Evolutionary conservation across 2,113 vertebrate species (phyloP).

Genomic region (Zingel zingel): DNA sequence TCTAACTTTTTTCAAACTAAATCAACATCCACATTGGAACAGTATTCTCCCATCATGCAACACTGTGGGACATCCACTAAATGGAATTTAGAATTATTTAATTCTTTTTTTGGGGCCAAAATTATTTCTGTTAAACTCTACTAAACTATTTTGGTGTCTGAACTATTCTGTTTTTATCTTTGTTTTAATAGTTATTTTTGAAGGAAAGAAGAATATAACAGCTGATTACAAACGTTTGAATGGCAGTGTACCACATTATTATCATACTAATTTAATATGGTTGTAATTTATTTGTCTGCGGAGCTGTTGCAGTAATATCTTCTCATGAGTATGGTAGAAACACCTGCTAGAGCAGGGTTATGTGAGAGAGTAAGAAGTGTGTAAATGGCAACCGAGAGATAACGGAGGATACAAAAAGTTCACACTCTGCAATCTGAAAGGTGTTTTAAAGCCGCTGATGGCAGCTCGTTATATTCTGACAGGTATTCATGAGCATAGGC

Average conservation of each 20-base stretch:
- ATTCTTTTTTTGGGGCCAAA: neutral
- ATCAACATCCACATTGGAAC: too few species aligned
- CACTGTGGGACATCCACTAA: too few species aligned
- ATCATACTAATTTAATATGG: neutral
- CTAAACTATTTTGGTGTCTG: neutral
- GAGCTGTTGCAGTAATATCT: neutral
- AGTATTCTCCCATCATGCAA: too few species aligned
- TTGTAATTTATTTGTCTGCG: neutral
- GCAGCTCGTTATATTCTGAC: slow-evolving; percentile 45
- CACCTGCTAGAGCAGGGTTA: neutral
- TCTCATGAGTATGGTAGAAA: neutral
- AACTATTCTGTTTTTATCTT: neutral
- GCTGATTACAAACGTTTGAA: neutral
- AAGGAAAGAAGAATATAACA: neutral
- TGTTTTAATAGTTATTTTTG: neutral
- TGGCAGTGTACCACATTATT: neutral
- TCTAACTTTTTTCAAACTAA: too few species aligned
- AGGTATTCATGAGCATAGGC: slow-evolving; percentile 23
- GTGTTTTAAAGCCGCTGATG: slow-evolving; percentile 25
- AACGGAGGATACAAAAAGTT: neutral
- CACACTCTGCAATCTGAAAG: slow-evolving; percentile 23
- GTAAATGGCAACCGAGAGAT: neutral
- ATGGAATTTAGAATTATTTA: neutral
- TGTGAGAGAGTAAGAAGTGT: neutral
- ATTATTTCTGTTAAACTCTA: neutral